Percentiles rank a stretch among this genome's conserved stretches.
Evolutionary conservation across 2,888 invertebrate genomes (phyloP).

Genomic region (Drosophila pseudotalamancana): DNA sequence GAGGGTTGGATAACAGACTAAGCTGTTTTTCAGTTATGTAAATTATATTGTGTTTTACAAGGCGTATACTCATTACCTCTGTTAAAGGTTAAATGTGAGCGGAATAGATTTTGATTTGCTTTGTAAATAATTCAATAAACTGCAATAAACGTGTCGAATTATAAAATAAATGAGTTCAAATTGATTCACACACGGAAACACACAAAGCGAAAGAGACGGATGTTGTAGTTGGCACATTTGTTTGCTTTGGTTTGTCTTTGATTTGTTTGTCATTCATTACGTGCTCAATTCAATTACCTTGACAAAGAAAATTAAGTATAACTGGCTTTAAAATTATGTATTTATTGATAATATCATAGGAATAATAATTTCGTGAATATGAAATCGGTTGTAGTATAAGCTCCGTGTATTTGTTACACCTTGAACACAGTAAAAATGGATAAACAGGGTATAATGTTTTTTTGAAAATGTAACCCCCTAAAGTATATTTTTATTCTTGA

Average conservation of each 20-base stretch:
- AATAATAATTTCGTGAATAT: too few relatives aligned
- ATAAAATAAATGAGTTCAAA: slow-evolving; percentile 62
- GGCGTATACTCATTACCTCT: slow-evolving; percentile 53
- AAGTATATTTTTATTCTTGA: too few relatives aligned
- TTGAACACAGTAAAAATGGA: too few relatives aligned
- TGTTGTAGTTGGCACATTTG: slow-evolving; percentile 40
- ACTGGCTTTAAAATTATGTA: too few relatives aligned
- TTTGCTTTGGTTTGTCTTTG: slow-evolving; percentile 16
- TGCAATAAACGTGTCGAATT: slow-evolving; percentile 52
- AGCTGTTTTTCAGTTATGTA: too few relatives aligned
- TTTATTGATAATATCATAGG: too few relatives aligned
- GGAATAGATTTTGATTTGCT: slow-evolving; percentile 31
- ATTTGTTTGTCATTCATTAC: slow-evolving; percentile 36
- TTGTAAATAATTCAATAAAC: slow-evolving; percentile 66
- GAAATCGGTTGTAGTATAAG: too few relatives aligned
- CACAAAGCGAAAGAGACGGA: slow-evolving; percentile 9
- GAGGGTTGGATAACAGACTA: too few relatives aligned
- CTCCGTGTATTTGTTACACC: too few relatives aligned
- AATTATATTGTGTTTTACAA: slow-evolving; percentile 32
- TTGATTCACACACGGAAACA: slow-evolving; percentile 17
- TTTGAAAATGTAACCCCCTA: too few relatives aligned
- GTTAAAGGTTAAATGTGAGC: slow-evolving; percentile 5
- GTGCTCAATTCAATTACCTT: slow-evolving; percentile 26
- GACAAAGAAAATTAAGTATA: not conserved
- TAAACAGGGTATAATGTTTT: too few relatives aligned